Evolutionary conservation across 2,888 invertebrate species (phyloP), one percentile per base, ranked within the genome.

Genomic region (Agapostemon virescens): DNA sequence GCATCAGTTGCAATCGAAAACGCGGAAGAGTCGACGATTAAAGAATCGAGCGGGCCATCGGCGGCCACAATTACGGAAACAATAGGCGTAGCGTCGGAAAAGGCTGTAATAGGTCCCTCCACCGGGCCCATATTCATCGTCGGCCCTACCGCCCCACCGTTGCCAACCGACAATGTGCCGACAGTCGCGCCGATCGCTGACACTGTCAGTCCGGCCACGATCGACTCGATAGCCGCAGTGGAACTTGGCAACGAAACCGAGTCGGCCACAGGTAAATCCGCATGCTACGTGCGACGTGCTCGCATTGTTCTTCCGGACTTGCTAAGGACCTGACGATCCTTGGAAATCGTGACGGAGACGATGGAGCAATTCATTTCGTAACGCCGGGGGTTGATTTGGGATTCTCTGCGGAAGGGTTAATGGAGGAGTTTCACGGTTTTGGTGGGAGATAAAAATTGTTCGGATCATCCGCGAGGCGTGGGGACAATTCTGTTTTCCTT

Each of bases 101-200:
- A 64, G 26, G 82, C 77, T 0, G 74, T 82, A 6, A 82, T 82
- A 71, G 82, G 82, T n/a, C 82, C 82, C 20, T 82, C 82, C 3
- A 81, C 70, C 2, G 82, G 82, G 17, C 70, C 82, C 42, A 42
- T 82, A 58, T 36, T 82, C 69, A 71, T 82, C n/a, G 74, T 58
- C 15, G 82, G 82, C 0, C 82, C 82, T 13, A 82, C 67, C 1
- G 81, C 77, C 15, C 68, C 75, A 1, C 61, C 81, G 17, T 0
- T 64, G 9, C 79, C 79, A 5, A 30, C n/a, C 26, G 3, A 33
- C 4, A 26, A 26, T 2, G 7, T 55, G n/a, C 17, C 77, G n/a
- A 69, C 74, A 23, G 33, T 40, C 5, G 36, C 55, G 0, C 61
- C 72, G 7, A 5, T n/a, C 42, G 7, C 40, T n/a, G 15, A 20